These are phyloP conservation scores for Vidua chalybeata DNA, from an alignment of 2,113 vertebrate genomes.

Conservation along the genomic window DNA sequence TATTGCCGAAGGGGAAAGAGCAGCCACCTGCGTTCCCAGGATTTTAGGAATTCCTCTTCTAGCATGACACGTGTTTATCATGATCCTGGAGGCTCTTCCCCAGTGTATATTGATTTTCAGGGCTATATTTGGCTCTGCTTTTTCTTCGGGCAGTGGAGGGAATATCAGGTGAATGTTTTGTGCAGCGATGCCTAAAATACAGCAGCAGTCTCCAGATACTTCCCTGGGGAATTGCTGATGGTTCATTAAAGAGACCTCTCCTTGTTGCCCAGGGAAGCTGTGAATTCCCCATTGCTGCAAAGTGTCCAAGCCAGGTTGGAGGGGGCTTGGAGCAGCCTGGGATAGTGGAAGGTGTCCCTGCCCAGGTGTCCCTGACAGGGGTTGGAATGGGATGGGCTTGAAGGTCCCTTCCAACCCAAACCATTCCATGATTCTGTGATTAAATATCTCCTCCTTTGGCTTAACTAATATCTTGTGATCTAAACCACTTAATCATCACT, in stretches of 20 bases:
- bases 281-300: background rate
- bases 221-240: background rate
- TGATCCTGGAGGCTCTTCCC: background rate
- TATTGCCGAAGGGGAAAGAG: background rate
- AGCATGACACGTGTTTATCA: background rate
- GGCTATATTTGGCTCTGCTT: conserved; percentile 18
- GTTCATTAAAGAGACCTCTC: background rate
- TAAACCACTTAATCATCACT: background rate
- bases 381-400: background rate
- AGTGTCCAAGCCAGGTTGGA: background rate
- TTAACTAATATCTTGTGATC: conserved; percentile 15
- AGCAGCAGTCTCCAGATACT: background rate
- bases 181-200: background rate
- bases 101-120: background rate
- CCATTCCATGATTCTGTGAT: background rate
- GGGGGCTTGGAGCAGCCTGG: background rate
- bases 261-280: background rate
- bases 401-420: background rate
- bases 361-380: background rate
- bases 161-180: background rate
- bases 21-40: background rate
- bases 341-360: background rate
- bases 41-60: background rate
- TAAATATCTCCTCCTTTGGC: background rate
- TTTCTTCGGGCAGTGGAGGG: background rate